These are phyloP conservation scores for Pseudomugil tenellus DNA, from an alignment of 2,797 vertebrate species.

Conservation along the genomic window DNA sequence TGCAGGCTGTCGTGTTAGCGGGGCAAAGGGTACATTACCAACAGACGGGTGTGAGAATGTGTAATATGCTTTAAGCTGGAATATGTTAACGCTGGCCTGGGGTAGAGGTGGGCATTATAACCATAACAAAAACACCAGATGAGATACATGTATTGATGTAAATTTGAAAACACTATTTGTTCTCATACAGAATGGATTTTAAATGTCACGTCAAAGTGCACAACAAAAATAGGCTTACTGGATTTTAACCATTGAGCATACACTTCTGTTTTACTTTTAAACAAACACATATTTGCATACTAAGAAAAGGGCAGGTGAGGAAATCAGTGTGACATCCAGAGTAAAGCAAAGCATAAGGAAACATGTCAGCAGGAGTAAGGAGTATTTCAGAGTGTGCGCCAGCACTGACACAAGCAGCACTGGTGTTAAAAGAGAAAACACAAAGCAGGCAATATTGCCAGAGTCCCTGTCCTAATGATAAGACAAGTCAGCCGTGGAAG, in stretches of 20 bases:
- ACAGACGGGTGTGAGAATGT: conserved; percentile 40
- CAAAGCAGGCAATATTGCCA: conserved; percentile 17
- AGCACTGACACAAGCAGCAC: conserved; percentile 39
- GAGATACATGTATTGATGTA: conserved; percentile 30
- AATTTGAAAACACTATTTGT: conserved; percentile 44
- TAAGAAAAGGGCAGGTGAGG: conserved; percentile 30
- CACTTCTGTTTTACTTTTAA: conserved; percentile 36
- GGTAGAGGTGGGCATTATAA: conserved; percentile 45
- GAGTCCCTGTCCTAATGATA: conserved; percentile 39
- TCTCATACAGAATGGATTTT: conserved; percentile 54
- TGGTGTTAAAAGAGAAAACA: conserved; percentile 19
- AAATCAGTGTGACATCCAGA: conserved; percentile 48
- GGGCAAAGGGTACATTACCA: conserved; percentile 43
- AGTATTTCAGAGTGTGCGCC: conserved; percentile 28
- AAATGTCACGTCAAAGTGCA: conserved; percentile 62
- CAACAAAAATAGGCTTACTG: conserved; percentile 30
- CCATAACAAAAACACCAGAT: conserved; percentile 35
- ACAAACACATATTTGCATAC: conserved; percentile 50
- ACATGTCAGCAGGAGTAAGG: conserved; percentile 39
- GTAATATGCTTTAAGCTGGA: conserved; percentile 43
- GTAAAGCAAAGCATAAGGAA: conserved; percentile 43
- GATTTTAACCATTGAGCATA: conserved; percentile 39
- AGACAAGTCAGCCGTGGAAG: conserved; percentile 37
- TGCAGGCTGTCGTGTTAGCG: conserved; percentile 62
- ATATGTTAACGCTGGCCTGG: conserved; percentile 59